Conservation (phyloP, 1,140 invertebrate species). For the Zaprionus capensis region DNA sequence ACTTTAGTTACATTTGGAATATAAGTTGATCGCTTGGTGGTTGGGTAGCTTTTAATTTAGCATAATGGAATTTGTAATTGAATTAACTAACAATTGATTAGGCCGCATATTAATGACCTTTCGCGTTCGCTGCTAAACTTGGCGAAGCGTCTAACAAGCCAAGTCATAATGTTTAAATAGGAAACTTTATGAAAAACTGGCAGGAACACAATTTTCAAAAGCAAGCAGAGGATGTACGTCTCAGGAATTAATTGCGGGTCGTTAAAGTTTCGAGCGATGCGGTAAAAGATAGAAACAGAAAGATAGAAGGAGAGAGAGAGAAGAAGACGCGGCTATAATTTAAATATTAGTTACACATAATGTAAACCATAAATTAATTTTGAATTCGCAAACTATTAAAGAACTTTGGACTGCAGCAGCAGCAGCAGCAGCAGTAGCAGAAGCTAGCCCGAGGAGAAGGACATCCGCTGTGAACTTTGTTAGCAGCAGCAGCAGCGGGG, state of each 20-base stretch:
- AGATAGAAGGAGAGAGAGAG: not conserved
- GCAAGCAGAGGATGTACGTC: not conserved
- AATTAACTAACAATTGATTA: constrained; percentile 66
- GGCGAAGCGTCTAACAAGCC: constrained; percentile 33
- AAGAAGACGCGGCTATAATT: constrained; percentile 53
- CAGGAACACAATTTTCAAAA: constrained; percentile 69
- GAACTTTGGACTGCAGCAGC: constrained; percentile 50
- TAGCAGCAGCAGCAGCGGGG: not conserved
- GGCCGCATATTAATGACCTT: constrained; percentile 58
- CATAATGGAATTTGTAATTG: constrained; percentile 70
- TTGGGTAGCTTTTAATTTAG: constrained; percentile 26
- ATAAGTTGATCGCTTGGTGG: constrained; percentile 18
- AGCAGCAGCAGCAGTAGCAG: not conserved
- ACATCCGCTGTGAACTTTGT: constrained; percentile 66
- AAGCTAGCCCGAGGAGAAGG: constrained; percentile 8
- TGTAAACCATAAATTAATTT: constrained; percentile 83
- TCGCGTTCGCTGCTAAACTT: constrained; percentile 15
- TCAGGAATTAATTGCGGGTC: constrained; percentile 72
- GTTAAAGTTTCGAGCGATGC: constrained; percentile 60
- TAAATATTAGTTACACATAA: constrained; percentile 83
- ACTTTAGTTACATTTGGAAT: constrained; percentile 53
- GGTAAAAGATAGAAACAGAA: constrained; percentile 11
- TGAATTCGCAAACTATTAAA: constrained; percentile 79
- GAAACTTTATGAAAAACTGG: constrained; percentile 62
- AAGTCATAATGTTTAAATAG: constrained; percentile 64